Evolutionary conservation across 2,113 vertebrate genomes (phyloP).

Genomic region (Lathamus discolor): DNA sequence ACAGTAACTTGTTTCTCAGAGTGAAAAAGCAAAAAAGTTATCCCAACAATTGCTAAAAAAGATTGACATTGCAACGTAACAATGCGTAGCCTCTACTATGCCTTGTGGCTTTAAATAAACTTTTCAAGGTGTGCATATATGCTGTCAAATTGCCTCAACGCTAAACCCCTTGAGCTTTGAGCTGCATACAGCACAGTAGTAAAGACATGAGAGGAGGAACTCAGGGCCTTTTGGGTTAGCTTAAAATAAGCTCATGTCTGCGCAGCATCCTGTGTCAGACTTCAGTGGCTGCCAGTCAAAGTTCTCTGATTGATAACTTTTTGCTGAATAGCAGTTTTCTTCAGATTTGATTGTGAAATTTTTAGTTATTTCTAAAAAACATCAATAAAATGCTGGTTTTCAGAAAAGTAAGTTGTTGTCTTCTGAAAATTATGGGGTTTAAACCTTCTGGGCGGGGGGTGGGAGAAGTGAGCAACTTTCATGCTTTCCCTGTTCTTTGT

Average conservation of each 20-base stretch:
- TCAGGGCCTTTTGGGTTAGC: not conserved
- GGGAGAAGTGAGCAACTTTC: not conserved
- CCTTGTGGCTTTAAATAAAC: not conserved
- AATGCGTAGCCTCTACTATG: rapidly evolving
- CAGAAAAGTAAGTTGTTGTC: not conserved
- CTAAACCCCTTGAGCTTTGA: not conserved
- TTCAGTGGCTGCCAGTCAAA: not conserved
- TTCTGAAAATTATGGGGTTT: not conserved
- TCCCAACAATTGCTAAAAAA: not conserved
- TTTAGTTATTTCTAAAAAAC: not conserved
- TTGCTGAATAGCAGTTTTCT: not conserved
- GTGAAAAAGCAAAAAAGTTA: not conserved
- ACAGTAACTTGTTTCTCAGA: not conserved
- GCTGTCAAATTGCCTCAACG: not conserved
- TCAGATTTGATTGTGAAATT: not conserved
- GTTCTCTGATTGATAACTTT: not conserved
- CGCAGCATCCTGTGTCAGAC: not conserved
- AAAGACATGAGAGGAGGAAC: not conserved
- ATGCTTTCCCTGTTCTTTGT: not conserved
- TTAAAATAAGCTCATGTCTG: not conserved
- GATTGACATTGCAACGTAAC: not conserved
- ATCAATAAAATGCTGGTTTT: not conserved
- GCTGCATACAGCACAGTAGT: not conserved
- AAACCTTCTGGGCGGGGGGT: not conserved
- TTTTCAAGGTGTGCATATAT: not conserved